Conservation (phyloP, 2,113 vertebrate species). For the Urocitellus parryii region DNA sequence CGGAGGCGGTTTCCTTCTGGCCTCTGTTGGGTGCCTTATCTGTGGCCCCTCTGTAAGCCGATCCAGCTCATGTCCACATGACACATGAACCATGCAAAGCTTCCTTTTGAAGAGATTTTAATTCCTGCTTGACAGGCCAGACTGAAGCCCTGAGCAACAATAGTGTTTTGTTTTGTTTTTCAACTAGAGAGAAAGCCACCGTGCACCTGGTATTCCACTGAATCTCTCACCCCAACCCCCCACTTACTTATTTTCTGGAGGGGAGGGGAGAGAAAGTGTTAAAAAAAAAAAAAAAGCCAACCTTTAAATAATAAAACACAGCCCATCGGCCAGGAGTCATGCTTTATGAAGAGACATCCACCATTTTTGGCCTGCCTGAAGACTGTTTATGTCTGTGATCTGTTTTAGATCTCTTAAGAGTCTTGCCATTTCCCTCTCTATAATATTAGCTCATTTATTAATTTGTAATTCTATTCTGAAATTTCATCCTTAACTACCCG, state of each 20-base stretch:
- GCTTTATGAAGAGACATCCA: slow-evolving; percentile 11
- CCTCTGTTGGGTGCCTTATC: slow-evolving; percentile 82
- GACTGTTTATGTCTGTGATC: slow-evolving; percentile 32
- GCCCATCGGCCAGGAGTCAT: neutral
- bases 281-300: neutral
- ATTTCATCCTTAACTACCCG: slow-evolving; percentile 48
- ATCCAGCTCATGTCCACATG: slow-evolving; percentile 77
- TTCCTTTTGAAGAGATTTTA: slow-evolving; percentile 72
- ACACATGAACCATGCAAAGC: slow-evolving; percentile 80
- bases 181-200: slow-evolving; percentile 69
- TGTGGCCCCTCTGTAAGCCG: slow-evolving; percentile 84
- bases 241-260: neutral
- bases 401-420: slow-evolving; percentile 54
- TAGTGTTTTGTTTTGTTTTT: neutral
- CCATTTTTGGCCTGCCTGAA: neutral
- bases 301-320: slow-evolving; percentile 59
- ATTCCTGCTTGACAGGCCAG: slow-evolving; percentile 75
- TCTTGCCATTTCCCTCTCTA: slow-evolving; percentile 2
- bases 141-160: slow-evolving; percentile 69
- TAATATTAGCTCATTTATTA: slow-evolving; percentile 40
- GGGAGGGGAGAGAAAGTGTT: neutral
- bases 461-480: slow-evolving; percentile 20
- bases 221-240: neutral
- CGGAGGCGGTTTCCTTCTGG: slow-evolving; percentile 53
- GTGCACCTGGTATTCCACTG: slow-evolving; percentile 70